Base-by-base conservation (phyloP, 2,113 vertebrate species). In the Alaudala cheleensis region DNA sequence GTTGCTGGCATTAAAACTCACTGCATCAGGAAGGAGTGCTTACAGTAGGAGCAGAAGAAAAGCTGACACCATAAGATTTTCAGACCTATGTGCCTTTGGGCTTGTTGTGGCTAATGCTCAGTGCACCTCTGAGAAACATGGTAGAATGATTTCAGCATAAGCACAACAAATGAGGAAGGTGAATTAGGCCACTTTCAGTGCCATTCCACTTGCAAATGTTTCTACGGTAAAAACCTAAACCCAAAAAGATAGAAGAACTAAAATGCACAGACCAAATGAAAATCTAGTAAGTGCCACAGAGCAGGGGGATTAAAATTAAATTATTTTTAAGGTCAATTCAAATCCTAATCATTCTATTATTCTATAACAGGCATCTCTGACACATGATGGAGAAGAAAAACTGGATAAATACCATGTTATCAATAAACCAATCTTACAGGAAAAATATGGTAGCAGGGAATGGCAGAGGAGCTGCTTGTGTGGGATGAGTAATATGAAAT, bases 341-440 rank as follows among this genome's bases (percentile, higher is more conserved):
- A 53, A 60, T 60, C 33, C 31, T 19, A 26, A 64, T 56, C 7
- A 58, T n/a, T 53, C 23, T 20, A 21, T 58, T 22, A 58, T 39
- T 58, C 23, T 25, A 7, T 45, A 49, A 57, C 7, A 58, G 24
- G 8, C 5, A n/a, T 56, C 14, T 72, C 53, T 67, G n/a, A 44
- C 24, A 67, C 25, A 11, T 4, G 12, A 44, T 34, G 5, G 34
- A 51, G 14, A 15, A 69, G 29, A 26, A 73, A 85, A 73, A 47
- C 1, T 34, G 37, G 47, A 66, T 0, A 1, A 11, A 34, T n/a
- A 53, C 1, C 3, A 1, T 44, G 10, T 37, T 67, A 40, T 34
- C 26, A 57, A 61, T n/a, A 11, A 82, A 57, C 9, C 5, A 76
- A 16, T 37, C 17, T 26, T 37, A 58, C 1, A 1, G 12, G 22